phyloP scores from a whole-genome alignment of 2,113 vertebrate genomes.

The Excalfactoria chinensis region DNA sequence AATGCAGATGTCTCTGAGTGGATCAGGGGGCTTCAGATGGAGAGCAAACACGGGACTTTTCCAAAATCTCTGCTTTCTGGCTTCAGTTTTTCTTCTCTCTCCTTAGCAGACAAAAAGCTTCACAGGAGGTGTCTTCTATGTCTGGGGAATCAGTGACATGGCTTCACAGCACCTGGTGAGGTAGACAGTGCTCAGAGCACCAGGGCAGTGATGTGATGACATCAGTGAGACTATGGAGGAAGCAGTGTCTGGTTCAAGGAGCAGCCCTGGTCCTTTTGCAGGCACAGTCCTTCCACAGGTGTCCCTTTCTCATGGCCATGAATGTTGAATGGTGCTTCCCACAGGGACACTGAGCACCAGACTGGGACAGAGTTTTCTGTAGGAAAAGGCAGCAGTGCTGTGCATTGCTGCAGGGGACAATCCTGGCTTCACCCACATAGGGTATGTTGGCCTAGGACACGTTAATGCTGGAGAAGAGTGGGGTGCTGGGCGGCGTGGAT shows the following conservation, averaged over 20 bases:
- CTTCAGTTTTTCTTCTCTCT: not conserved
- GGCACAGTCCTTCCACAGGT: not conserved
- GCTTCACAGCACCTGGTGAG: not conserved
- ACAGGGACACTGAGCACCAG: not conserved
- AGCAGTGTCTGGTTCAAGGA: not conserved
- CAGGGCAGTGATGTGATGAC: not conserved
- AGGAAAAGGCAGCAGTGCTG: not conserved
- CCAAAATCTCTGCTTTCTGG: not conserved
- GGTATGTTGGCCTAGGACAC: conserved; percentile 28
- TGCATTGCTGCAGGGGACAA: rapidly evolving
- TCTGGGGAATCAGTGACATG: not conserved
- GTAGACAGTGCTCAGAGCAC: not conserved
- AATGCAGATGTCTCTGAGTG: rapidly evolving
- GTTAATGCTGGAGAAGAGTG: conserved; percentile 68
- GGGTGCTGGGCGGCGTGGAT: not conserved
- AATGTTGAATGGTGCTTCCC: rapidly evolving
- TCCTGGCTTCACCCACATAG: not conserved
- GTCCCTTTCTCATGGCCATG: not conserved
- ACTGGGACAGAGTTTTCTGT: not conserved
- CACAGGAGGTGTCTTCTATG: not conserved
- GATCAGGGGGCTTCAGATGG: not conserved
- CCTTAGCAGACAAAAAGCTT: not conserved
- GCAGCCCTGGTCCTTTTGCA: rapidly evolving
- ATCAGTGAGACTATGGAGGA: not conserved
- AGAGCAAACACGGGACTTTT: not conserved